Evolutionary conservation across 2,797 vertebrate genomes (phyloP).

Genomic region (Sebastes steindachneri): DNA sequence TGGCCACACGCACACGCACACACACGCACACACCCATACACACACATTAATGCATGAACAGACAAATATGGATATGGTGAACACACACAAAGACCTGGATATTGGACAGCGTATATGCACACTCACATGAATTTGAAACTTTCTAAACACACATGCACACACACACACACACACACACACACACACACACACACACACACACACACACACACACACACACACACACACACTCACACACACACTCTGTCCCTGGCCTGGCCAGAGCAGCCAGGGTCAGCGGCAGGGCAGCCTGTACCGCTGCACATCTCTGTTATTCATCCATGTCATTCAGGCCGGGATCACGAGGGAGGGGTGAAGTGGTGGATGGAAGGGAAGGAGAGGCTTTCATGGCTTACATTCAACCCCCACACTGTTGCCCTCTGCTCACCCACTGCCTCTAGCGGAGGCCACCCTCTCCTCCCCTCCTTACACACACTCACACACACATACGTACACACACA

Average conservation of each 20-base stretch:
- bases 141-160: background rate
- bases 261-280: constrained; percentile 73
- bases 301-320: constrained; percentile 82
- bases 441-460: constrained; percentile 40
- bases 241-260: constrained; percentile 61
- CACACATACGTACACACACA: constrained; percentile 23
- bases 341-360: constrained; percentile 68
- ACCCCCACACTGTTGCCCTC: constrained; percentile 72
- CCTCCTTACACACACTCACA: background rate
- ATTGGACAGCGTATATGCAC: background rate
- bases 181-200: constrained; percentile 2
- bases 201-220: background rate
- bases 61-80: constrained; percentile 15
- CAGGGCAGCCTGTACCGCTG: constrained; percentile 74
- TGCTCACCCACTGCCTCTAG: constrained; percentile 66
- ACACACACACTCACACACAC: constrained; percentile 11
- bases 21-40: background rate
- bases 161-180: background rate
- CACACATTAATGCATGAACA: background rate
- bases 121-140: constrained; percentile 14
- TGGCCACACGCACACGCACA: constrained; percentile 29
- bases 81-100: constrained; percentile 11
- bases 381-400: constrained; percentile 68
- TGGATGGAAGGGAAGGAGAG: constrained; percentile 61
- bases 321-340: constrained; percentile 80